A percentile compares a stretch with the other conserved stretches of the same genome.
Evolutionary conservation across 2,113 vertebrate species (phyloP).

Genomic region (Clarias gariepinus): DNA sequence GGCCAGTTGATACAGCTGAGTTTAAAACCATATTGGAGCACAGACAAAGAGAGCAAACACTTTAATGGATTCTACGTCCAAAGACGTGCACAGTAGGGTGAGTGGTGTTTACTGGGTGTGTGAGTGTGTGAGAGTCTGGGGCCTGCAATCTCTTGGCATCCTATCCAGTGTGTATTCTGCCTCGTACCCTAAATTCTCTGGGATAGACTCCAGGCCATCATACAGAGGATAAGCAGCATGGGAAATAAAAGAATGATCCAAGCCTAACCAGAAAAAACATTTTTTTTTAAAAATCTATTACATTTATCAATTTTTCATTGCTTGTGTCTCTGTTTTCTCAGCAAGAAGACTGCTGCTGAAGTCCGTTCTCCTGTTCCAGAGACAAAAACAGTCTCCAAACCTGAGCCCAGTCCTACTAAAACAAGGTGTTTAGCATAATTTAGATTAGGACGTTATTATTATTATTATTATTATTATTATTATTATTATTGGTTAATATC

Average conservation of each 20-base stretch:
- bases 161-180: no score
- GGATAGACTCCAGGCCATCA: no score
- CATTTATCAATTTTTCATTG: background rate
- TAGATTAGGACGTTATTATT: background rate
- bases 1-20: background rate
- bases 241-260: background rate
- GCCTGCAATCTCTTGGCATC: no score
- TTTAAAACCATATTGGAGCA: background rate
- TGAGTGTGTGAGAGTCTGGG: no score
- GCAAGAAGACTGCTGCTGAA: background rate
- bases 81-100: no score
- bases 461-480: background rate
- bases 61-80: background rate
- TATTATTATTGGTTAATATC: background rate
- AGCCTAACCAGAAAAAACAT: background rate
- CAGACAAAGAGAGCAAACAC: background rate
- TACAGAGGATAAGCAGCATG: no score
- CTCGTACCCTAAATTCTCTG: no score
- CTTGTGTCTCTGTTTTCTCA: constrained; percentile 7
- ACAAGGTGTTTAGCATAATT: constrained; percentile 22
- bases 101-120: no score
- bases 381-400: background rate
- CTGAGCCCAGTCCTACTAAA: constrained; percentile 15
- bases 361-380: constrained; percentile 6
- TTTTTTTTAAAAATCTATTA: background rate